Percentiles rank a stretch among this genome's conserved stretches.
Conservation (phyloP, 2,797 vertebrate genomes). For the Enteromius anoplus region DNA sequence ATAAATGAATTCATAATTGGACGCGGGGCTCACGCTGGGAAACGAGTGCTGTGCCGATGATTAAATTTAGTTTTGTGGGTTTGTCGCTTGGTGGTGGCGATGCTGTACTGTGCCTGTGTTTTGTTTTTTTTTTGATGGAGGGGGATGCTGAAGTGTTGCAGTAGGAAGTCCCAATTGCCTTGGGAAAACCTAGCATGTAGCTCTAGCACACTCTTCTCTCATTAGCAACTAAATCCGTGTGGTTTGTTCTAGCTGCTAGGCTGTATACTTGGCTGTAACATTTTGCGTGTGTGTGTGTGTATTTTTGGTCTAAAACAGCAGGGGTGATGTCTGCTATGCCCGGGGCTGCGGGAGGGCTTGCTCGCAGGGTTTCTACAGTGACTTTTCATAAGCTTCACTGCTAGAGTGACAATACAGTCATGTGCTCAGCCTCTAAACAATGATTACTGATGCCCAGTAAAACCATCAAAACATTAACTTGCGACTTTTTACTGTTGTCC, state of each 20-base stretch:
- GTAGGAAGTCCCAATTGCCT: slow-evolving; percentile 62
- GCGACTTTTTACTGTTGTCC: not conserved
- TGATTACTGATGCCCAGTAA: slow-evolving; percentile 13
- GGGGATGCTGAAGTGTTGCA: slow-evolving; percentile 51
- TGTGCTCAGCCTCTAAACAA: slow-evolving; percentile 26
- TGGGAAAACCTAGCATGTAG: slow-evolving; percentile 68
- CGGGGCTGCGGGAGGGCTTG: slow-evolving; percentile 38
- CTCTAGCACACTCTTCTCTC: slow-evolving; percentile 74
- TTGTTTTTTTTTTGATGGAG: slow-evolving; percentile 47
- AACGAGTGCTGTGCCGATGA: slow-evolving; percentile 69
- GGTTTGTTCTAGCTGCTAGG: slow-evolving; percentile 60
- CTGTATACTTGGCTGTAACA: slow-evolving; percentile 29
- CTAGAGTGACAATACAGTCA: slow-evolving; percentile 29
- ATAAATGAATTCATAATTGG: slow-evolving; percentile 76
- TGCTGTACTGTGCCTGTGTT: slow-evolving; percentile 52
- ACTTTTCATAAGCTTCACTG: slow-evolving; percentile 46
- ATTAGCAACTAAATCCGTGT: slow-evolving; percentile 69
- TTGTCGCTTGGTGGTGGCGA: slow-evolving; percentile 59
- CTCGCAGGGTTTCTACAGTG: slow-evolving; percentile 44
- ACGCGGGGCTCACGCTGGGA: slow-evolving; percentile 67
- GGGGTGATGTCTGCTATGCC: slow-evolving; percentile 48
- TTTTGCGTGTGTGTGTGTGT: slow-evolving; percentile 9
- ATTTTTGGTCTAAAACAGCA: slow-evolving; percentile 38
- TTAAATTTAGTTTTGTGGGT: slow-evolving; percentile 73
- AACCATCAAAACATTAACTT: slow-evolving; percentile 3